phyloP scores from a whole-genome alignment of 1,140 invertebrate genomes.

The Neotoxoptera formosana region DNA sequence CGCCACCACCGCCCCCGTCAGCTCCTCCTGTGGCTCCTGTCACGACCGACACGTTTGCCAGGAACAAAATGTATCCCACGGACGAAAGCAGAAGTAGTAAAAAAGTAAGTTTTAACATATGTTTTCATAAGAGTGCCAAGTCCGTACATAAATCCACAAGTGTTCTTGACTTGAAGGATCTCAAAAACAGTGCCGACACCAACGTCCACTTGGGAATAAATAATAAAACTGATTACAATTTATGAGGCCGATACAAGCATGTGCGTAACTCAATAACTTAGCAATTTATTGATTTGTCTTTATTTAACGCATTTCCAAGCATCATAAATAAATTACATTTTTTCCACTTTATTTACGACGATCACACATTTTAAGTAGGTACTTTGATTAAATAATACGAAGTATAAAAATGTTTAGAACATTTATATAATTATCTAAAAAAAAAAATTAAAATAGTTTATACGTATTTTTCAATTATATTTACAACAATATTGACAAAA shows the following conservation, averaged over 20 bases:
- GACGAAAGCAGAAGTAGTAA: conserved; percentile 57
- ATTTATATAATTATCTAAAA: neutral
- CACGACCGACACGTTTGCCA: conserved; percentile 42
- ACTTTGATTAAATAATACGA: neutral
- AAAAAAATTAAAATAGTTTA: neutral
- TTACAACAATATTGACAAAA: neutral
- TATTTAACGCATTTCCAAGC: neutral
- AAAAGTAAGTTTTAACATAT: conserved; percentile 48
- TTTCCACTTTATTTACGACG: neutral
- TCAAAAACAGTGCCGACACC: conserved; percentile 31
- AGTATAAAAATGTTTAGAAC: neutral
- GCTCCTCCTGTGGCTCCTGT: conserved; percentile 47
- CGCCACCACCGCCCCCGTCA: conserved; percentile 62
- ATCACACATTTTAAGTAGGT: neutral
- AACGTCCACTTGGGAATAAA: conserved; percentile 49
- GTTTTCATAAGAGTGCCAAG: conserved; percentile 32
- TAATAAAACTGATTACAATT: conserved; percentile 31
- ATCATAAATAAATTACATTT: neutral
- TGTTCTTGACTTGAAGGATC: conserved; percentile 44
- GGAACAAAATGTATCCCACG: conserved; percentile 56
- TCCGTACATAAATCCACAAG: conserved; percentile 47
- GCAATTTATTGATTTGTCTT: neutral
- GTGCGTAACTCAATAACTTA: neutral
- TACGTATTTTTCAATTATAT: neutral
- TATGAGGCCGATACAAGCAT: neutral